Percentiles rank a stretch among this genome's conserved stretches.
phyloP scores from a whole-genome alignment of 2,888 invertebrate genomes.

The Microdon myrmicae region DNA sequence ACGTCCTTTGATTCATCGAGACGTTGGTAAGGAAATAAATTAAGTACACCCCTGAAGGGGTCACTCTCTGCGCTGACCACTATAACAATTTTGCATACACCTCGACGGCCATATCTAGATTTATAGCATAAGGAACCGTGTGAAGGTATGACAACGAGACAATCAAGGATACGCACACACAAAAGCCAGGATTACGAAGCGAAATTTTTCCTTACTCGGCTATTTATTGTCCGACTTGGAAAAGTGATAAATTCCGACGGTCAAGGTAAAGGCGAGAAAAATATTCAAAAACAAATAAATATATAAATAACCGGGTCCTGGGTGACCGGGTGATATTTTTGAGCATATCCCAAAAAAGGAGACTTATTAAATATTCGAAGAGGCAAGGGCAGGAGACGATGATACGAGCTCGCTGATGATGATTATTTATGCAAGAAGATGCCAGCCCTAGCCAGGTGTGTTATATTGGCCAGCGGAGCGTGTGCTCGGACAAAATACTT shows the following conservation, averaged over 20 bases:
- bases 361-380: conserved; percentile 2
- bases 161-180: conserved; percentile 9
- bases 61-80: conserved; percentile 27
- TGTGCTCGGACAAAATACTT: conserved; percentile 6
- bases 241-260: conserved; percentile 49
- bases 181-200: conserved; percentile 50
- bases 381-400: conserved; percentile 5
- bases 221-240: conserved; percentile 40
- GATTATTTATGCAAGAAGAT: conserved; percentile 51
- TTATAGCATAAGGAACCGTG: conserved; percentile 42
- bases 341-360: too few relatives aligned
- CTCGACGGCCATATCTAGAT: conserved; percentile 29
- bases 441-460: too few relatives aligned
- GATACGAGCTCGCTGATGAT: conserved; percentile 21
- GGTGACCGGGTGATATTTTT: too few relatives aligned
- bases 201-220: conserved; percentile 27
- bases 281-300: conserved; percentile 24
- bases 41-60: conserved; percentile 21
- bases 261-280: conserved; percentile 44
- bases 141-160: conserved; percentile 42
- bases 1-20: conserved; percentile 13
- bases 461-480: too few relatives aligned
- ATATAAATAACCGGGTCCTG: conserved; percentile 10
- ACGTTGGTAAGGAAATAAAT: conserved; percentile 9
- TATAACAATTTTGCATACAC: conserved; percentile 43